Percentiles rank a stretch among this genome's conserved stretches.
Evolutionary conservation across 2,113 vertebrate genomes (phyloP).

Genomic region (Sander lucioperca): DNA sequence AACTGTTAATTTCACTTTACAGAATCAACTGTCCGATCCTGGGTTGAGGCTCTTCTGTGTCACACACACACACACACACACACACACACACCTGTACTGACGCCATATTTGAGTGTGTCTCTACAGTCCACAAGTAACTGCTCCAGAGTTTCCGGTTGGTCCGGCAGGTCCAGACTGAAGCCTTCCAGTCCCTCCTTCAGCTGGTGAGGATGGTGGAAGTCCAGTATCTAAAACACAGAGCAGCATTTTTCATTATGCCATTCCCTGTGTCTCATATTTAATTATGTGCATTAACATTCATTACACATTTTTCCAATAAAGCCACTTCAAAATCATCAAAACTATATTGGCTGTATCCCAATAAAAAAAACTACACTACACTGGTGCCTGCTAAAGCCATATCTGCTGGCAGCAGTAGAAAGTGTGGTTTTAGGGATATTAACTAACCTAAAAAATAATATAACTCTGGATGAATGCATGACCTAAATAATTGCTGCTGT

Average conservation of each 20-base stretch:
- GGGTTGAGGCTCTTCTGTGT: too few relatives aligned
- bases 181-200: slow-evolving; percentile 81
- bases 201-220: slow-evolving; percentile 83
- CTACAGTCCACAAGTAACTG: slow-evolving; percentile 80
- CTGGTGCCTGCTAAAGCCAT: background rate
- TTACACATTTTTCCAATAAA: background rate
- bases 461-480: background rate
- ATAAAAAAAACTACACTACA: background rate
- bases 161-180: slow-evolving; percentile 79
- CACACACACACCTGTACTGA: slow-evolving; percentile 73
- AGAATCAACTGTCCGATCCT: too few relatives aligned
- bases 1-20: too few relatives aligned
- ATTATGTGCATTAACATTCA: background rate
- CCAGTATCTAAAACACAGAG: slow-evolving; percentile 66
- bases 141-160: slow-evolving; percentile 78
- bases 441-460: background rate
- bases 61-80: too few relatives aligned
- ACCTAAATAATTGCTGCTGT: background rate
- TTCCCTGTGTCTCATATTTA: background rate
- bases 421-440: background rate
- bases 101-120: slow-evolving; percentile 81
- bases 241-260: background rate
- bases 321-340: too few relatives aligned
- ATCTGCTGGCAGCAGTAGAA: background rate
- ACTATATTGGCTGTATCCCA: background rate